Evolutionary conservation across 2,888 invertebrate species (phyloP), one percentile per base, ranked within the genome.

Genomic region (Sinotaia quadrata): DNA sequence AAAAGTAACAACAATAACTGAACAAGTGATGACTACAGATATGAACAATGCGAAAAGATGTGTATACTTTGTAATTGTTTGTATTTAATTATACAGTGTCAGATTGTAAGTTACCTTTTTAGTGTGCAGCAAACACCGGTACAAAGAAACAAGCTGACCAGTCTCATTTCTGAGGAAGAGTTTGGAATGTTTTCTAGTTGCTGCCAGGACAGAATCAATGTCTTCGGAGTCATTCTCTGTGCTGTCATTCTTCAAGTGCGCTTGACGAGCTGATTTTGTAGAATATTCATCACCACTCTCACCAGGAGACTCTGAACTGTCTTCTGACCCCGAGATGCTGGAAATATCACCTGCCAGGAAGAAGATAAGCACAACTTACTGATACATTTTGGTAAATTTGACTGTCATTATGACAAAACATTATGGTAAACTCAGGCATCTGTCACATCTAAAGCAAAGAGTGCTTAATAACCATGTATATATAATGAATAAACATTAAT

Each of bases 101-200:
- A n/a, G 34, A 5, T 47, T 36, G 21, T 8, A 54, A 61, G 52
- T 62, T 76, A 88, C 88, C 81, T 86, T 94, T 84, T 92, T 93
- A 79, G 92, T 91, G 82, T 92, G 92, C 59, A 94, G 85, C 66
- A 95, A 88, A 82, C 93, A 93, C 79, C 93, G 90, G 83, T 94
- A 93, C 56, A 95, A 88, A 56, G 94, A 93, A 81, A 94, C 91
- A 69, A 94, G 92, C 78, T 92, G 90, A 0, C 92, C 93, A 3
- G 89, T 88, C 0, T 89, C 87, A 82, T 93, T 94, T 76, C 92
- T 91, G 80, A 94, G 92, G 85, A 93, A 94, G 0, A 94, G 91
- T 86, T 93, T 93, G 27, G 94, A 92, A 56, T 79, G 73, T 62
- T 77, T 79, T 58, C 80, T 72, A 4, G 77, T 75, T 8, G 71